A percentile compares a stretch with the other conserved stretches of the same genome.
Evolutionary conservation across 2,888 invertebrate species (phyloP).

Genomic region (Lepidonotus clava): DNA sequence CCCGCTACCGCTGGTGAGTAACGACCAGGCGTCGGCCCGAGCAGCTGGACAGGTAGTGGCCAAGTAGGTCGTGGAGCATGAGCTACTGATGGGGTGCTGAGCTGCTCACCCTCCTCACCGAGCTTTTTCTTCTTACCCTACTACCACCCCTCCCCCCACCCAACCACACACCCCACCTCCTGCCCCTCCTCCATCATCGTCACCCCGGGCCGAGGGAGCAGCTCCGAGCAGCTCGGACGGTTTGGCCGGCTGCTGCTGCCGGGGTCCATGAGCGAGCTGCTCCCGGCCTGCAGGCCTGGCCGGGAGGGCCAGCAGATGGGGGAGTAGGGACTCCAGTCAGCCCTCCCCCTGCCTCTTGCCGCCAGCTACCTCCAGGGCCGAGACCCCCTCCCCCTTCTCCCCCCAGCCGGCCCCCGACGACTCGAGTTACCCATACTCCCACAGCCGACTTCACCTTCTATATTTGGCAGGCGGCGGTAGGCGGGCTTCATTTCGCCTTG

Average conservation of each 20-base stretch:
- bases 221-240: too few relatives aligned
- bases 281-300: neutral
- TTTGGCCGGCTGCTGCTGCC: too few relatives aligned
- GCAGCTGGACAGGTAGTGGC: slow-evolving; percentile 22
- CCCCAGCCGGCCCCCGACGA: neutral
- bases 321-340: neutral
- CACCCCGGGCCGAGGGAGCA: too few relatives aligned
- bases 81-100: neutral
- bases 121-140: too few relatives aligned
- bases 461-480: slow-evolving; percentile 6
- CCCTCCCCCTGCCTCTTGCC: neutral
- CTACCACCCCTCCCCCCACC: slow-evolving; percentile 18
- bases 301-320: neutral
- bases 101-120: too few relatives aligned
- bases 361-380: neutral
- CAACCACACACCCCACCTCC: neutral
- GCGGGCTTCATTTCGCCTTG: slow-evolving; percentile 34
- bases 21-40: neutral
- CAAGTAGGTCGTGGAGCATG: slow-evolving; percentile 11
- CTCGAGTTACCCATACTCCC: slow-evolving; percentile 27
- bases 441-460: slow-evolving; percentile 13
- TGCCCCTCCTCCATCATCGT: slow-evolving; percentile 35
- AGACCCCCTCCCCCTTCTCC: neutral
- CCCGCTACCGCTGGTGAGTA: slow-evolving; percentile 21
- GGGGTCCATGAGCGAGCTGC: slow-evolving; percentile 6